Base-by-base conservation (phyloP, 2,888 invertebrate species). In the Brachyptera putata region DNA sequence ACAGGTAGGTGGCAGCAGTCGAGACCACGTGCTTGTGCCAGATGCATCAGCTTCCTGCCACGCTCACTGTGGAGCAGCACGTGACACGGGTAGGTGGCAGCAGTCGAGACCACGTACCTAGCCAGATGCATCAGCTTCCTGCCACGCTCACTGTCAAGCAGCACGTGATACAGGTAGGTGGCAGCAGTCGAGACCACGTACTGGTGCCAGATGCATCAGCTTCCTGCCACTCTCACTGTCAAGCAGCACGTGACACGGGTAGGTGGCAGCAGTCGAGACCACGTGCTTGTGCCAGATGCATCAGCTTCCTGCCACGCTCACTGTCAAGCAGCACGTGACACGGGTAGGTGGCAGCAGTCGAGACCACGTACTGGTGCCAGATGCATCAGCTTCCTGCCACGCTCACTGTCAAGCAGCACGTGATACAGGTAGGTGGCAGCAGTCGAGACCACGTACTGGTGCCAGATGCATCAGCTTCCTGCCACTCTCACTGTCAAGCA, bases 311-410 rank as follows among this genome's bases (percentile, higher is more conserved):
- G 78, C 83, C 4, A 78, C 80, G 59, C 76, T 91, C 48, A 74
- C 68, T 5, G 69, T 77, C 61, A 82, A 82, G 59, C 83, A 85
- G 69, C 94, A 92, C 73, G 84, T 95, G 60, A 80, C 93, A 43
- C 84, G 89, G 82, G 81, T 81, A 69, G 57, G 43, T 30, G 30
- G 11, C 30, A 5, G 78, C 79, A 1, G 79, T 75, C 11, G 96
- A 97, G 68, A 99, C 99, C 0, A 97, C 96, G n/a, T n/a, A n/a
- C n/a, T n/a, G n/a, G n/a, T 93, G 98, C 72, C 87, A 87, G 62
- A 84, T 95, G 3, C 82, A 89, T 56, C 86, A 86, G 70, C 74
- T 99, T 13, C 92, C 95, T 0, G 78, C 83, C 4, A 78, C 80
- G 59, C 76, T 91, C 48, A 74, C 68, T 5, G 69, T 77, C 61